phyloP scores from a whole-genome alignment of 2,113 vertebrate species.

The Dicrurus megarhynchus region DNA sequence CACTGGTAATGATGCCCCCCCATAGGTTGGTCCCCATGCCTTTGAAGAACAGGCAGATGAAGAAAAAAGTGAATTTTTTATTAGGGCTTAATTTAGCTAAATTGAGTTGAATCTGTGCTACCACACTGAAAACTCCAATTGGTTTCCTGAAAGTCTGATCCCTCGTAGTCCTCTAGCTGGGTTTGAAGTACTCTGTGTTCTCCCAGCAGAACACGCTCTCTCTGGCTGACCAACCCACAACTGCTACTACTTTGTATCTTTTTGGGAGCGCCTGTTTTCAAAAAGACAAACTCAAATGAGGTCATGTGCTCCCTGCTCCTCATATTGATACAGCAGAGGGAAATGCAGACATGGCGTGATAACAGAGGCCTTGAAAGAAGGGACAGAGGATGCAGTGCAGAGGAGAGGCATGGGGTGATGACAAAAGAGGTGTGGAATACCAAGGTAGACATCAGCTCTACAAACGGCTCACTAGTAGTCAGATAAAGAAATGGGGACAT shows the following conservation, averaged over 20 bases:
- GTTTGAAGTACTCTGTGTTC: background rate
- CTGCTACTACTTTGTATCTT: background rate
- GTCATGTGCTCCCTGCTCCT: background rate
- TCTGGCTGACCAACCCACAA: background rate
- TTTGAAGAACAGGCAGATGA: slow-evolving; percentile 13
- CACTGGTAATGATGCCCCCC: background rate
- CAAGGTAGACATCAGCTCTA: background rate
- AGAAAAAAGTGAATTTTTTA: slow-evolving; percentile 58
- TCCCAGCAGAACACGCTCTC: background rate
- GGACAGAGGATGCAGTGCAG: background rate
- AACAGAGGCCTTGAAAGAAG: background rate
- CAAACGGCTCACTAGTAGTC: background rate
- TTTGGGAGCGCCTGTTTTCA: background rate
- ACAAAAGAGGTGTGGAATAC: background rate
- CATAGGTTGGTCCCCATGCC: background rate
- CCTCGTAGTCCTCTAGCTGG: background rate
- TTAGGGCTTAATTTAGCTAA: slow-evolving; percentile 33
- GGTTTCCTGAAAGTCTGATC: background rate
- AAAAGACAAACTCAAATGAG: background rate
- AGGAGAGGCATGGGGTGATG: background rate
- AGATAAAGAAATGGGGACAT: background rate
- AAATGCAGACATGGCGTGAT: background rate
- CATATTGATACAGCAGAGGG: background rate
- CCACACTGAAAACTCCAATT: background rate
- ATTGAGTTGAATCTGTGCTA: background rate